Evolutionary conservation across 1,140 invertebrate genomes (phyloP).

Genomic region (Cataglyphis hispanica): DNA sequence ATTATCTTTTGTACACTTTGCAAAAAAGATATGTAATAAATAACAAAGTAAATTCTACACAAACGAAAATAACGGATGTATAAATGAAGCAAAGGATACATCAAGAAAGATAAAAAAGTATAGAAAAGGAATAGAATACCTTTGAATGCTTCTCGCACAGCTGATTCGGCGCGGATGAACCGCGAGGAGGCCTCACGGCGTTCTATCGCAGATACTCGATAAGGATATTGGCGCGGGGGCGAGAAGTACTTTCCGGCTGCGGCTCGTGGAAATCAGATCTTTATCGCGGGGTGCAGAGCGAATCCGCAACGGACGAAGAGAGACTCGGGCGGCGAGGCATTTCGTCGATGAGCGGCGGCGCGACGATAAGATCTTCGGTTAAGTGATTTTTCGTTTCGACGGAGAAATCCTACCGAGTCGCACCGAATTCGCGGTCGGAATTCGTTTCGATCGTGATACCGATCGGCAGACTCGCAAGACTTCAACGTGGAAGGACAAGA

Average conservation of each 20-base stretch:
- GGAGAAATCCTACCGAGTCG: constrained; percentile 57
- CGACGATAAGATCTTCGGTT: constrained; percentile 71
- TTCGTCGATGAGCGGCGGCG: constrained; percentile 64
- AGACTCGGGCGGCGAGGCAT: constrained; percentile 43
- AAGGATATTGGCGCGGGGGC: constrained; percentile 47
- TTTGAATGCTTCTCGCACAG: constrained; percentile 47
- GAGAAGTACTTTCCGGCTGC: constrained; percentile 57
- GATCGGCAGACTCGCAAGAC: constrained; percentile 43
- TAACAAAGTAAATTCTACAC: background rate
- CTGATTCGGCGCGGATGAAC: constrained; percentile 62
- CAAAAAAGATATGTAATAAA: background rate
- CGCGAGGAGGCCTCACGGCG: constrained; percentile 59
- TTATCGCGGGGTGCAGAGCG: constrained; percentile 67
- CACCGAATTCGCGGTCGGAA: constrained; percentile 64
- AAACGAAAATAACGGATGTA: background rate
- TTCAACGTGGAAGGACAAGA: background rate
- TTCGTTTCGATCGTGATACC: constrained; percentile 70
- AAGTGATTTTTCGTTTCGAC: constrained; percentile 76
- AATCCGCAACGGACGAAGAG: constrained; percentile 52
- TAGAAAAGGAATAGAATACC: constrained; percentile 41
- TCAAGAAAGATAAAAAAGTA: background rate
- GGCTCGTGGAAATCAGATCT: constrained; percentile 72
- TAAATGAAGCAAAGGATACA: background rate
- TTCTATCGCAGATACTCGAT: constrained; percentile 71
- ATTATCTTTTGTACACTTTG: background rate